Evolutionary conservation across 2,113 vertebrate species (phyloP).

Genomic region (Pterocles orientalis): DNA sequence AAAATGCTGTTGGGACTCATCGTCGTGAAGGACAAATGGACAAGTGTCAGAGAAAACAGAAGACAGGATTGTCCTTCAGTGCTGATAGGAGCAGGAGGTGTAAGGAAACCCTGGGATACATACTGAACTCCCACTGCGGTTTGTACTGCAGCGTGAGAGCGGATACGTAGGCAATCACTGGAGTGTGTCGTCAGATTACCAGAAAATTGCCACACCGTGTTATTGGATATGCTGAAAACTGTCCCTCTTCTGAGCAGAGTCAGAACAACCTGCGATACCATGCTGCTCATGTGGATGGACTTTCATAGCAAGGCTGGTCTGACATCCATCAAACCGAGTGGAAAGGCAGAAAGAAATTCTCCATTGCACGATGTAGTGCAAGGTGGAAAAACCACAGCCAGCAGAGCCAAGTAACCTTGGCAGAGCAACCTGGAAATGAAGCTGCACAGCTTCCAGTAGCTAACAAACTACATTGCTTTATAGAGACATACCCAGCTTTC

Average conservation of each 20-base stretch:
- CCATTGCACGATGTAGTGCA: rapidly evolving
- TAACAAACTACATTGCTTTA: not conserved
- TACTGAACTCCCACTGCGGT: not conserved
- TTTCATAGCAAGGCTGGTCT: not conserved
- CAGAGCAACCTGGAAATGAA: not conserved
- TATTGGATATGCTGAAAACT: not conserved
- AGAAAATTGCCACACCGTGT: not conserved
- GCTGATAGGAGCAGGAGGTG: not conserved
- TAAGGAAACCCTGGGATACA: not conserved
- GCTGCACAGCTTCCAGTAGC: not conserved
- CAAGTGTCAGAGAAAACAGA: not conserved
- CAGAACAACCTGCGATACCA: not conserved
- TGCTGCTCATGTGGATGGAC: rapidly evolving
- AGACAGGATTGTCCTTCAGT: not conserved
- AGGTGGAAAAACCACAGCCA: not conserved
- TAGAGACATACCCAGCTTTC: not conserved
- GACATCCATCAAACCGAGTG: not conserved
- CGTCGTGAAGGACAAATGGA: not conserved
- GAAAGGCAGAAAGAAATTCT: not conserved
- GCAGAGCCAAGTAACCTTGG: not conserved
- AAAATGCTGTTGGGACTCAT: not conserved
- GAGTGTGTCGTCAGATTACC: not conserved
- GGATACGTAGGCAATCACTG: not conserved
- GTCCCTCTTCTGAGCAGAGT: not conserved
- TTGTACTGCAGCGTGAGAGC: not conserved